Conservation (phyloP, 2,888 invertebrate genomes). For the Drosophila pseudotakahashii region DNA sequence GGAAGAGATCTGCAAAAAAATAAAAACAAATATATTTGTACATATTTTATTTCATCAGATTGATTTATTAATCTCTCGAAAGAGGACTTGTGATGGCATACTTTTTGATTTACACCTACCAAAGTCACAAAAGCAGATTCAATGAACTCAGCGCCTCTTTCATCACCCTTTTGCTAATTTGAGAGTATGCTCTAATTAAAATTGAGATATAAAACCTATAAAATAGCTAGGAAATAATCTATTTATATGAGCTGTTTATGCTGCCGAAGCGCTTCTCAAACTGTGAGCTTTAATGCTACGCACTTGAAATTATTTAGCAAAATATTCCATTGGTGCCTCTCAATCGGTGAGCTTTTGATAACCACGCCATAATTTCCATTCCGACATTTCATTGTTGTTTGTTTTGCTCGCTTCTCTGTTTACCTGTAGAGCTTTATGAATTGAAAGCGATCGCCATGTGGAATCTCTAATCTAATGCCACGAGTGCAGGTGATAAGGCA, state of each 20-base stretch:
- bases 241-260: not conserved
- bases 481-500: constrained; percentile 26
- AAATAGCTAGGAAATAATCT: too few species aligned
- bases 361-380: constrained; percentile 20
- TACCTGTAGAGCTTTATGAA: constrained; percentile 28
- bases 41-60: too few species aligned
- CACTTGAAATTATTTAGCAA: not conserved
- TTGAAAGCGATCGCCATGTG: constrained; percentile 20
- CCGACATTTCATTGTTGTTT: not conserved
- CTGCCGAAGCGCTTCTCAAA: not conserved
- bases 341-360: constrained; percentile 10
- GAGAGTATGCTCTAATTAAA: not conserved
- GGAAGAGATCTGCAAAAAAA: too few species aligned
- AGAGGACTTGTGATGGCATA: too few species aligned
- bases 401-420: constrained; percentile 22
- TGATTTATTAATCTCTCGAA: too few species aligned
- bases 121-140: not conserved
- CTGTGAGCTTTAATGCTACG: constrained; percentile 15
- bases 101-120: not conserved
- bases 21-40: too few species aligned
- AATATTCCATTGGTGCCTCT: not conserved
- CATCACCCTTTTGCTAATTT: not conserved
- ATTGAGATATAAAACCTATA: not conserved
- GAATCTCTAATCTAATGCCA: constrained; percentile 4
- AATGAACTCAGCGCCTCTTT: not conserved